Evolutionary conservation across 2,888 invertebrate genomes (phyloP), one percentile per base, ranked within the genome.

Genomic region (Hypsopygia costalis): DNA sequence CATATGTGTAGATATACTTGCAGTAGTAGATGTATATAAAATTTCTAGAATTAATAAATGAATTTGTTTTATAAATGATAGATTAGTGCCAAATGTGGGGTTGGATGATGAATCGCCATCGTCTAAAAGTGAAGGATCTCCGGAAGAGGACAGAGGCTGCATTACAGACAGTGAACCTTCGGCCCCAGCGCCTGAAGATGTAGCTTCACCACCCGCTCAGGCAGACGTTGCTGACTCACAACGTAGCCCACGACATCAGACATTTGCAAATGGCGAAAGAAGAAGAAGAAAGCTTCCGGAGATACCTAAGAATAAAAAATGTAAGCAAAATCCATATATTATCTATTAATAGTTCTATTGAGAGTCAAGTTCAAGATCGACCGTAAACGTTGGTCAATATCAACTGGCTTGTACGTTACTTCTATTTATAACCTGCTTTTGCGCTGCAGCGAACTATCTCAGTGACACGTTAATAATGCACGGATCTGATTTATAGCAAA

Each of bases 251-350:
- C 69, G 75, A 36, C 80, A 82, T 44, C 81, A 80, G 55, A 64
- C 69, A 11, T 81, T 81, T 37, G 72, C 68, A 47, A 87, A 72
- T 47, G 89, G 87, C 7, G 93, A 94, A 69, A 89, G 95, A 50
- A 91, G 94, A 63, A 90, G 97, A 60, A 91, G 97, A 81, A 95
- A 95, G 83, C 89, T 97, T 16, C 97, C 97, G 25, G 96, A 97
- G 83, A 96, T 97, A 60, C 97, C 97, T 3, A 96, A 96, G 77
- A 94, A 94, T 64, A 94, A 94, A 77, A 95, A 95, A 92, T 92
- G 95, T 95, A 78, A 93, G 93, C 79, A 49, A 4, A 31, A n/a
- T 38, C 58, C 42, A 36, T 36, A 46, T 3, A 5, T 25, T 25
- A 21, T 3, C 7, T 25, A 6, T 1, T 25, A 28, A 5, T 10